Conservation (phyloP, 2,797 vertebrate species). For the Galago senegalensis region DNA sequence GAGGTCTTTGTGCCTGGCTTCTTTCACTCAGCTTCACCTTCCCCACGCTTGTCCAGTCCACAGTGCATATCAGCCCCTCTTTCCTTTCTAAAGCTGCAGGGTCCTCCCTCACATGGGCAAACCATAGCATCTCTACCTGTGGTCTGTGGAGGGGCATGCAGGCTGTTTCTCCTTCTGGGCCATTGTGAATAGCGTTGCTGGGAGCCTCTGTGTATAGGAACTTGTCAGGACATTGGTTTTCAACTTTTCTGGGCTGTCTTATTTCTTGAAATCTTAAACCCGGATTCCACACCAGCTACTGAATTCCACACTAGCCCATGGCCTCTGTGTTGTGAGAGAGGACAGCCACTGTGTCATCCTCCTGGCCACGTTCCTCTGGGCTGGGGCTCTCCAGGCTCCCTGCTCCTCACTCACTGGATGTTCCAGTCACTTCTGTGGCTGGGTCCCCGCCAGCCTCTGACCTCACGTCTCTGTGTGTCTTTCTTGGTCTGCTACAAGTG, state of each 20-base stretch:
- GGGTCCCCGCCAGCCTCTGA: neutral
- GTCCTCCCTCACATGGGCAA: rapidly evolving
- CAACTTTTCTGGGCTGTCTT: neutral
- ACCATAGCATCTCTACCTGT: rapidly evolving
- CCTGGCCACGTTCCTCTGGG: rapidly evolving
- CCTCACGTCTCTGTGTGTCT: neutral
- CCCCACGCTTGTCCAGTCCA: rapidly evolving
- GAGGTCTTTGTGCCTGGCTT: neutral
- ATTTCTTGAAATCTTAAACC: neutral
- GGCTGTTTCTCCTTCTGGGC: neutral
- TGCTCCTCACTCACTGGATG: neutral
- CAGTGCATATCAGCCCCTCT: rapidly evolving
- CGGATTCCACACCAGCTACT: rapidly evolving
- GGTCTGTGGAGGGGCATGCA: too few relatives aligned
- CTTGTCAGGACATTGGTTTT: rapidly evolving
- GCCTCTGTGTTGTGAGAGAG: rapidly evolving
- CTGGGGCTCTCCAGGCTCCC: neutral
- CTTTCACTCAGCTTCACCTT: rapidly evolving
- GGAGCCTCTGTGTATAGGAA: rapidly evolving
- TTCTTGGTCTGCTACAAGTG: neutral
- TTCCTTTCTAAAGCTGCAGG: rapidly evolving
- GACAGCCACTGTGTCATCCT: rapidly evolving
- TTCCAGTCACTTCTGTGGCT: neutral
- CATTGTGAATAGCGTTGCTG: rapidly evolving
- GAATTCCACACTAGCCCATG: neutral